phyloP scores from a whole-genome alignment of 2,888 invertebrate species.

The Parnassius smintheus region DNA sequence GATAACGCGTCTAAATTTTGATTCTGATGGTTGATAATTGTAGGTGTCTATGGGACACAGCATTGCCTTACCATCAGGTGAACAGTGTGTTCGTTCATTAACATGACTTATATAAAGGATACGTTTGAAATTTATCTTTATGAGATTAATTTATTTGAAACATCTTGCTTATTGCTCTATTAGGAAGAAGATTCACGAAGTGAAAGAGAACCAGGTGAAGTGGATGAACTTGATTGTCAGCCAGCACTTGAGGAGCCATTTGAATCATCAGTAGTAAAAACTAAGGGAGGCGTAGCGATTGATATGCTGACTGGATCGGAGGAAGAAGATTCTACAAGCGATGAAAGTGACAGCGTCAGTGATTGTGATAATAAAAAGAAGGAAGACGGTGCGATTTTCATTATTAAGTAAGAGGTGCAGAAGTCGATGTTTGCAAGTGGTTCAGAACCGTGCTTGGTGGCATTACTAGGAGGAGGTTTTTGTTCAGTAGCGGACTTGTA shows the following conservation, averaged over 20 bases:
- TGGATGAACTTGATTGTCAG: background rate
- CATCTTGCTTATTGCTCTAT: background rate
- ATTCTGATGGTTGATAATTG: no score
- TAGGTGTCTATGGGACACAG: no score
- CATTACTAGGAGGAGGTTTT: no score
- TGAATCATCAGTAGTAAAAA: slow-evolving; percentile 40
- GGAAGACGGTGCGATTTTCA: slow-evolving; percentile 11
- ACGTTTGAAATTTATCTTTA: no score
- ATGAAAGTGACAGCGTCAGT: slow-evolving; percentile 42
- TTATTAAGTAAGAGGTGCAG: background rate
- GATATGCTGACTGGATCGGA: slow-evolving; percentile 64
- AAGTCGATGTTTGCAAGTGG: no score
- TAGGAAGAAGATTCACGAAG: slow-evolving; percentile 35
- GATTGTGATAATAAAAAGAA: slow-evolving; percentile 29
- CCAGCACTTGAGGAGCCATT: slow-evolving; percentile 38
- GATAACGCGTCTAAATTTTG: no score
- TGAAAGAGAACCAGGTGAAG: slow-evolving; percentile 27
- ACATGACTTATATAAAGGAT: no score
- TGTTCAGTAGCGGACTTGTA: no score
- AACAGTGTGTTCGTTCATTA: no score
- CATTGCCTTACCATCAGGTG: no score
- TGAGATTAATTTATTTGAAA: no score
- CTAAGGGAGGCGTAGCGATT: slow-evolving; percentile 47
- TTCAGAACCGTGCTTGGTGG: no score
- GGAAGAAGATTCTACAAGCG: slow-evolving; percentile 58